These are phyloP conservation scores for Oryzias sinensis DNA, from an alignment of 2,797 vertebrate species.

Conservation along the genomic window DNA sequence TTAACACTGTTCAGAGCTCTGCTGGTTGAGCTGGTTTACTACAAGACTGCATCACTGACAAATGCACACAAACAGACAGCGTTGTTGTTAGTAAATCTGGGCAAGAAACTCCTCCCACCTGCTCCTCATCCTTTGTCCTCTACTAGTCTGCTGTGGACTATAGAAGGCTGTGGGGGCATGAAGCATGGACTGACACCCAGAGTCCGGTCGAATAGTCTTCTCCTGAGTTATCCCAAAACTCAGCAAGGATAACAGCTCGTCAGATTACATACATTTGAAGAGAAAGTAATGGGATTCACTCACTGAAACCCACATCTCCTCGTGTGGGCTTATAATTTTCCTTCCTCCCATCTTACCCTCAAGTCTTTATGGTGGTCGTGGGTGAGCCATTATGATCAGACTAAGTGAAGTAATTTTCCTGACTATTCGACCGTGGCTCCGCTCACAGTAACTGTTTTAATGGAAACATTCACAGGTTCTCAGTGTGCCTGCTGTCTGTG, in stretches of 20 bases:
- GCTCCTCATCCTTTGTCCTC: conserved; percentile 49
- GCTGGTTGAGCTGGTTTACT: background rate
- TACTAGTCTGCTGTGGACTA: conserved; percentile 61
- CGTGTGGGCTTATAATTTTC: too few relatives aligned
- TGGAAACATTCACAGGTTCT: conserved; percentile 28
- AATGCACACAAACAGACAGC: conserved; percentile 33
- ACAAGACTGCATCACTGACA: background rate
- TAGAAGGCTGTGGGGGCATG: conserved; percentile 61
- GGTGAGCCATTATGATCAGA: too few relatives aligned
- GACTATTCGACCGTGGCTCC: background rate
- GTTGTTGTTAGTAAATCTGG: conserved; percentile 76
- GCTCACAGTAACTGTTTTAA: conserved; percentile 18
- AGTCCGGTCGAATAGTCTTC: background rate
- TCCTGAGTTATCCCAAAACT: background rate
- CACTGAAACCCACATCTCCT: too few relatives aligned
- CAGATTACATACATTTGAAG: too few relatives aligned
- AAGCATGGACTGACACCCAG: conserved; percentile 53
- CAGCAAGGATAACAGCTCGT: too few relatives aligned
- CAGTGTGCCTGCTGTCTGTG: conserved; percentile 40
- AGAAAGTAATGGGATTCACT: too few relatives aligned
- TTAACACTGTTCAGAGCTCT: background rate
- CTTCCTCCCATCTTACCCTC: background rate
- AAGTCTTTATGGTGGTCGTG: too few relatives aligned
- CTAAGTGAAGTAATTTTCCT: too few relatives aligned
- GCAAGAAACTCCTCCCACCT: conserved; percentile 24